phyloP scores from a whole-genome alignment of 1,140 invertebrate genomes.

The Carposina sasakii region DNA sequence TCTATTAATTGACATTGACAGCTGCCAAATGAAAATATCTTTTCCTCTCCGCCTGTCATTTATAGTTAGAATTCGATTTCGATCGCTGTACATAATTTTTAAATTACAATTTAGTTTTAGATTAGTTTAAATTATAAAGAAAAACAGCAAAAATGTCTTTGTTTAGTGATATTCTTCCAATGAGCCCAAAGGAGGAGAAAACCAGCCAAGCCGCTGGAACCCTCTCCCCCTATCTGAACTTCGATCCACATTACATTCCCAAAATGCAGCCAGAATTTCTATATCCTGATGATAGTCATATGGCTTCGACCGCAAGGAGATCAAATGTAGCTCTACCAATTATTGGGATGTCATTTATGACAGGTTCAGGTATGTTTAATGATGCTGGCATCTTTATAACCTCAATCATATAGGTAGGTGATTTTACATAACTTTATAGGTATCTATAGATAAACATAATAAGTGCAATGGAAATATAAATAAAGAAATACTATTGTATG shows the following conservation, averaged over 20 bases:
- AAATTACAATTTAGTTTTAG: conserved; percentile 44
- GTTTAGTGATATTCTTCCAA: conserved; percentile 57
- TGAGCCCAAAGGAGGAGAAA: conserved; percentile 58
- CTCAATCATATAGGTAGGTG: conserved; percentile 34
- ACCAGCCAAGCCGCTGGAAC: conserved; percentile 39
- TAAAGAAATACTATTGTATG: background rate
- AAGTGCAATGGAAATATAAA: background rate
- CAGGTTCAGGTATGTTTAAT: conserved; percentile 76
- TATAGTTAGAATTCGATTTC: conserved; percentile 22
- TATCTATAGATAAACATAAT: too few species aligned
- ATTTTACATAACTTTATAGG: conserved; percentile 43
- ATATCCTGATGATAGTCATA: conserved; percentile 83
- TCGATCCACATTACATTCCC: conserved; percentile 89
- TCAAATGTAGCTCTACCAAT: conserved; percentile 90
- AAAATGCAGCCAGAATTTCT: conserved; percentile 92
- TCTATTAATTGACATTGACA: conserved; percentile 19
- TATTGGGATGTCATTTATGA: conserved; percentile 90
- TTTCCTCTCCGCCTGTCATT: background rate
- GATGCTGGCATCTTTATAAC: conserved; percentile 32
- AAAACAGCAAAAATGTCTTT: conserved; percentile 56
- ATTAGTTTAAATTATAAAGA: conserved; percentile 43
- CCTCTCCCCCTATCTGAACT: conserved; percentile 93
- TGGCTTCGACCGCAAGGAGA: conserved; percentile 64
- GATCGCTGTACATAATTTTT: conserved; percentile 34
- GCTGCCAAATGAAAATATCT: too few species aligned